These are phyloP conservation scores for Drosophila rellima DNA, from an alignment of 2,888 invertebrate genomes.

Conservation along the genomic window DNA sequence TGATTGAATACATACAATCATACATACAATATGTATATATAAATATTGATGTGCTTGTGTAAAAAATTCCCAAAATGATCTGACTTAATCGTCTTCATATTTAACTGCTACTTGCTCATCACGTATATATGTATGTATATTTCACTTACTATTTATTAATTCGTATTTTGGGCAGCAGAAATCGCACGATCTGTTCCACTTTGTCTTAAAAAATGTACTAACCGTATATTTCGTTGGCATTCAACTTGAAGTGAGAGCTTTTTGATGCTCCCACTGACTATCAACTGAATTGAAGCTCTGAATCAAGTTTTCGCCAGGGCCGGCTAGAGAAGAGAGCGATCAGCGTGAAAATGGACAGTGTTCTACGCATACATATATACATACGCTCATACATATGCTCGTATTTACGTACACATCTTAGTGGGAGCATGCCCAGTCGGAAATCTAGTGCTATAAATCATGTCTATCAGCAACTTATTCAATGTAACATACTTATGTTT, in stretches of 20 bases:
- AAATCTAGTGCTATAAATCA: constrained; percentile 1
- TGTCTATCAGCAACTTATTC: neutral
- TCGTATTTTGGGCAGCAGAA: constrained; percentile 12
- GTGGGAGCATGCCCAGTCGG: constrained; percentile 7
- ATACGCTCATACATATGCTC: neutral
- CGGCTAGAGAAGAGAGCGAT: constrained; percentile 8
- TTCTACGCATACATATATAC: constrained; percentile 1
- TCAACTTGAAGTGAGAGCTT: constrained; percentile 39
- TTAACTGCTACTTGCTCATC: constrained; percentile 15
- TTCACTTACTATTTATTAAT: constrained; percentile 15
- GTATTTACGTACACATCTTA: constrained; percentile 7
- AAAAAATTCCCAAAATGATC: constrained; percentile 18
- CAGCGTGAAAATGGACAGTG: constrained; percentile 12
- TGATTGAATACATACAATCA: constrained; percentile 8
- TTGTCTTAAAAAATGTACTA: constrained; percentile 37
- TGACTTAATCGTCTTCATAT: constrained; percentile 8
- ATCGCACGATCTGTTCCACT: constrained; percentile 16
- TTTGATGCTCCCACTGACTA: constrained; percentile 22
- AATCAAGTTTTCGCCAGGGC: constrained; percentile 39
- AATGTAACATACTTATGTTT: neutral
- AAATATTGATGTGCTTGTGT: neutral
- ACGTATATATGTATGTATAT: constrained; percentile 7
- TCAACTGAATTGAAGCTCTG: constrained; percentile 35
- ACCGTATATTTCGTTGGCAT: constrained; percentile 22
- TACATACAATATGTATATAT: constrained; percentile 2